A percentile compares a stretch with the other conserved stretches of the same genome.
phyloP scores from a whole-genome alignment of 2,888 invertebrate genomes.

The Salticus scenicus region DNA sequence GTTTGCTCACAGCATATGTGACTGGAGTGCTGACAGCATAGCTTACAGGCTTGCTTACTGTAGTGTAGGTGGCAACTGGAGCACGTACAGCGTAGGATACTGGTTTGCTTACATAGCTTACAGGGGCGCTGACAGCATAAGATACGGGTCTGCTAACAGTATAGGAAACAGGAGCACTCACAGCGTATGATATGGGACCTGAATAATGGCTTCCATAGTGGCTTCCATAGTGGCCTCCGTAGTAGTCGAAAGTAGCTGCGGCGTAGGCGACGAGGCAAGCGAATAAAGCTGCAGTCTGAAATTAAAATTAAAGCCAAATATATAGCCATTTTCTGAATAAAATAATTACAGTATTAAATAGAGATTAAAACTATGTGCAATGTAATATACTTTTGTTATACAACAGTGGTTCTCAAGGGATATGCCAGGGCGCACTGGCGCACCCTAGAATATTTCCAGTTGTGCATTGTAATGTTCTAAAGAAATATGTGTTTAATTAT shows the following conservation, averaged over 20 bases:
- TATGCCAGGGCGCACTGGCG: no score
- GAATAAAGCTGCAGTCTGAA: background rate
- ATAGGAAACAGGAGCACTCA: background rate
- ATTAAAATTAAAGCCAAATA: background rate
- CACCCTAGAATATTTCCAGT: no score
- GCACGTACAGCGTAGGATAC: background rate
- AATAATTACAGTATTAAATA: no score
- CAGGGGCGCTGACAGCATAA: background rate
- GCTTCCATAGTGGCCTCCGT: background rate
- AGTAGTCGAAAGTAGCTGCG: background rate
- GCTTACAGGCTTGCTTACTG: background rate
- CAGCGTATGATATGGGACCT: background rate
- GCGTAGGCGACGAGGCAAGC: background rate
- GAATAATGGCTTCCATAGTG: background rate
- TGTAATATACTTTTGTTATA: no score
- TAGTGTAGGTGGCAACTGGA: background rate
- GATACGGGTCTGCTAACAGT: background rate
- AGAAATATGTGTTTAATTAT: no score
- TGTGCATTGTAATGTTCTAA: no score
- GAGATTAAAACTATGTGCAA: no score
- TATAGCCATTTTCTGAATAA: no score
- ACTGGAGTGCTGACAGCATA: background rate
- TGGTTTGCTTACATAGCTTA: background rate
- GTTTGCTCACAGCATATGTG: background rate
- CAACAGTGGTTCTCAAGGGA: no score